These are phyloP conservation scores for Falco punctatus DNA, from an alignment of 2,113 vertebrate species.

Conservation along the genomic window DNA sequence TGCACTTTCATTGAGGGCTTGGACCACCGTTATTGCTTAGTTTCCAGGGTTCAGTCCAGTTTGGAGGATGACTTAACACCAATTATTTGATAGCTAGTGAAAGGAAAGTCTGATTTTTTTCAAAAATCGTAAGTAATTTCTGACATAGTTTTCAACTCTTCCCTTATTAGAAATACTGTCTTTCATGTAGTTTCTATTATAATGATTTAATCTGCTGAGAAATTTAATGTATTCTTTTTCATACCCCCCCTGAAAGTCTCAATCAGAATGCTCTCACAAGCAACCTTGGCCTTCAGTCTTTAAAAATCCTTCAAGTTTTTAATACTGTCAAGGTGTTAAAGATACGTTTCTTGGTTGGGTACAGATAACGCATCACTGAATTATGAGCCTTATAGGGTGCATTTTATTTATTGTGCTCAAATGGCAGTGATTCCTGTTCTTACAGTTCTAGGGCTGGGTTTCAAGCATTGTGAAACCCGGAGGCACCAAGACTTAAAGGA, in stretches of 20 bases:
- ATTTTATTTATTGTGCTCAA: neutral
- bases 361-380: neutral
- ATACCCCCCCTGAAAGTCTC: constrained; percentile 1
- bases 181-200: constrained; percentile 47
- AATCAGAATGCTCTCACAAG: constrained; percentile 11
- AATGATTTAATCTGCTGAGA: constrained; percentile 44
- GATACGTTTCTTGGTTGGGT: neutral
- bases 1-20: neutral
- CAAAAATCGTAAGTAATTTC: constrained; percentile 39
- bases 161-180: constrained; percentile 9
- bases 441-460: neutral
- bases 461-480: neutral
- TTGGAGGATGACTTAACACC: neutral
- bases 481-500: neutral
- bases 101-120: constrained; percentile 41
- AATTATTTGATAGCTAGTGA: constrained; percentile 32
- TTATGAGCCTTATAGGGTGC: neutral
- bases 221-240: constrained; percentile 48
- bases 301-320: constrained; percentile 19
- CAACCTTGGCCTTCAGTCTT: neutral
- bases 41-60: neutral
- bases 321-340: neutral
- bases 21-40: neutral
- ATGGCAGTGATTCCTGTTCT: neutral
- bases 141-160: constrained; percentile 33